Conservation (phyloP, 2,888 invertebrate species). For the Zaprionus lineosus region DNA sequence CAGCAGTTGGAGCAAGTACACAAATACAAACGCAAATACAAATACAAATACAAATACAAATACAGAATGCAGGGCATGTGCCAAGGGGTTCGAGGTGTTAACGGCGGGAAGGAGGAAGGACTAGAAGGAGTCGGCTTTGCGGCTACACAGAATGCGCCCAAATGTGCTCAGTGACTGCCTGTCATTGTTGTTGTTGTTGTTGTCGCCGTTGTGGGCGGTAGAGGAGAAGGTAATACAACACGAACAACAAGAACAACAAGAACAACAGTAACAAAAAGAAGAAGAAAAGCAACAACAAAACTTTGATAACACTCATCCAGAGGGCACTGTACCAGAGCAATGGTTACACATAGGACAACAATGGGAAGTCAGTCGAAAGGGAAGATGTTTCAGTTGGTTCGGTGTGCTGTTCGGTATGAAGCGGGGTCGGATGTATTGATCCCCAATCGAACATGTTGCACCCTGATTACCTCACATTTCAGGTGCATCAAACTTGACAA, state of each 20-base stretch:
- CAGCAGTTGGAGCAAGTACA: slow-evolving; percentile 47
- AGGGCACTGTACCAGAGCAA: slow-evolving; percentile 15
- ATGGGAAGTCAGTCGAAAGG: no score
- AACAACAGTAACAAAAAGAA: no score
- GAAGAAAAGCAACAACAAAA: slow-evolving; percentile 1
- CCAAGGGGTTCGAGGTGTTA: background rate
- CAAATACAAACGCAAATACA: slow-evolving; percentile 27
- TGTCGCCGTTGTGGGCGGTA: background rate
- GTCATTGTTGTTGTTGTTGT: slow-evolving; percentile 24
- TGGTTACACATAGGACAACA: no score
- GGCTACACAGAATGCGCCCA: slow-evolving; percentile 49
- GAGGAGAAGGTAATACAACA: background rate
- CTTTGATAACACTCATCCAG: slow-evolving; percentile 35
- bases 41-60: background rate
- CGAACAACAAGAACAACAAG: background rate
- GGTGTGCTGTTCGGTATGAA: no score
- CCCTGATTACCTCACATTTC: no score
- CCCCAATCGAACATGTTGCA: no score
- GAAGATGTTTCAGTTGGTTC: no score
- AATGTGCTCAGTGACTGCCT: slow-evolving; percentile 25
- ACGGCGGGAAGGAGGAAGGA: slow-evolving; percentile 1
- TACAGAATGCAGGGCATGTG: background rate
- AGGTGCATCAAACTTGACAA: no score
- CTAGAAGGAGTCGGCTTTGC: slow-evolving; percentile 21
- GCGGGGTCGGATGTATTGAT: no score